Base-by-base conservation (phyloP, 2,888 invertebrate genomes). In the Lymantria dispar region DNA sequence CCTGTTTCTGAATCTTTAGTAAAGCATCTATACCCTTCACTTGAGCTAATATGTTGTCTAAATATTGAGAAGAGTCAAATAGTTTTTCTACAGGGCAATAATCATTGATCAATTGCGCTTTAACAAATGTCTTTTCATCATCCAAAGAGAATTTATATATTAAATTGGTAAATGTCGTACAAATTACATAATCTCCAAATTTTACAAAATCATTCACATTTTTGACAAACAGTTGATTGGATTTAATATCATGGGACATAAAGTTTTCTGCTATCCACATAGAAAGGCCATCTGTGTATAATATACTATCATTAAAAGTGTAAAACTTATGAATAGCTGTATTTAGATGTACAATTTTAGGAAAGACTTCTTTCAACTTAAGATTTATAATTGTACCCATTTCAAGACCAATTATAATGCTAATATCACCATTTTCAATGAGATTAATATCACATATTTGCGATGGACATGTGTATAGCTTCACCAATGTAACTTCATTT, bases 251-350 rank as follows among this genome's bases (percentile, higher is more conserved):
- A 9, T 73, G 58, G 2, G 70, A 58, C 47, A 75, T 74, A 43
- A 66, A 58, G 14, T 82, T 72, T 31, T 83, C 77, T 7, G 73
- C 67, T 57, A 74, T 83, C 89, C 89, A 90, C 76, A 88, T 70
- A 12, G 78, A 71, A 1, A 50, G 50, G 0, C 85, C 84, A 70
- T 90, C 88, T 7, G 87, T 77, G 51, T 87, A 90, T 44, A 87
- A 48, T 7, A 87, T 22, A 22, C 50, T 49, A 31, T 84, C 64
- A 43, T 81, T 74, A 0, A 57, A 38, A 0, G 58, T 15, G 0
- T 68, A 8, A 52, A 78, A 70, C 68, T 83, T 88, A 42, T 75
- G 54, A 40, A 89, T 65, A 7, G 83, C 73, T 31, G 67, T 76
- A 48, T 89, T 90, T 29, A 90, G 71, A 68, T 89, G 82, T 5